A percentile compares a stretch with the other conserved stretches of the same genome.
phyloP scores from a whole-genome alignment of 2,113 vertebrate species.

The Apaloderma vittatum region DNA sequence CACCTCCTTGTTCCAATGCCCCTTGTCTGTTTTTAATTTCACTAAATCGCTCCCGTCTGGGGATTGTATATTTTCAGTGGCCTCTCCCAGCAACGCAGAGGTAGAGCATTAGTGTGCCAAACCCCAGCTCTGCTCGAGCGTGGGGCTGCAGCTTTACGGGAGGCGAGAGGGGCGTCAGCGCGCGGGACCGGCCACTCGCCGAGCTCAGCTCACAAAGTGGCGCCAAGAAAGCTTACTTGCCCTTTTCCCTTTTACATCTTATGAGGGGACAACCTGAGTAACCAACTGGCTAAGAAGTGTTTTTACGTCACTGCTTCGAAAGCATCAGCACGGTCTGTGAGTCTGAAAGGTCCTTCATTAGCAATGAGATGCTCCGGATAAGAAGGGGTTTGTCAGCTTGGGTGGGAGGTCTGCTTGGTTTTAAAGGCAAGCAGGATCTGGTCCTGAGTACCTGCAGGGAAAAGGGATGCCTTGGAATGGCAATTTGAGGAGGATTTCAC shows the following conservation, averaged over 20 bases:
- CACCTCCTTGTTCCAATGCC: constrained; percentile 77
- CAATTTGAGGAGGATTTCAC: neutral
- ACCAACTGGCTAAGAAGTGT: neutral
- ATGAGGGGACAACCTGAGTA: neutral
- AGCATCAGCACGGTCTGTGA: neutral
- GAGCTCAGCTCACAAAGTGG: neutral
- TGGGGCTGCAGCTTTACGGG: constrained; percentile 12
- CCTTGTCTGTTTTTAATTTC: constrained; percentile 84
- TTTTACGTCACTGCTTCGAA: neutral
- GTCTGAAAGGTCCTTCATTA: neutral
- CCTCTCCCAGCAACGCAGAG: constrained; percentile 75
- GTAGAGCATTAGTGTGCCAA: constrained; percentile 64
- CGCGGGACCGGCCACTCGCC: neutral
- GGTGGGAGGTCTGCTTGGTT: neutral
- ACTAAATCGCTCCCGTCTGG: constrained; percentile 84
- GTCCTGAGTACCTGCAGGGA: neutral
- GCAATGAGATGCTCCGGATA: fast-evolving
- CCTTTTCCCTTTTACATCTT: neutral
- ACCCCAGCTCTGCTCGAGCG: constrained; percentile 57
- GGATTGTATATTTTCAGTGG: constrained; percentile 85
- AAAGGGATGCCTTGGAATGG: neutral
- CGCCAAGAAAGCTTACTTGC: neutral
- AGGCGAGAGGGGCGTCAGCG: neutral
- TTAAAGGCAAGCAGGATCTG: neutral
- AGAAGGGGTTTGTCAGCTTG: neutral